Evolutionary conservation across 2,113 vertebrate species (phyloP), one percentile per base, ranked within the genome.

Genomic region (Meriones unguiculatus): DNA sequence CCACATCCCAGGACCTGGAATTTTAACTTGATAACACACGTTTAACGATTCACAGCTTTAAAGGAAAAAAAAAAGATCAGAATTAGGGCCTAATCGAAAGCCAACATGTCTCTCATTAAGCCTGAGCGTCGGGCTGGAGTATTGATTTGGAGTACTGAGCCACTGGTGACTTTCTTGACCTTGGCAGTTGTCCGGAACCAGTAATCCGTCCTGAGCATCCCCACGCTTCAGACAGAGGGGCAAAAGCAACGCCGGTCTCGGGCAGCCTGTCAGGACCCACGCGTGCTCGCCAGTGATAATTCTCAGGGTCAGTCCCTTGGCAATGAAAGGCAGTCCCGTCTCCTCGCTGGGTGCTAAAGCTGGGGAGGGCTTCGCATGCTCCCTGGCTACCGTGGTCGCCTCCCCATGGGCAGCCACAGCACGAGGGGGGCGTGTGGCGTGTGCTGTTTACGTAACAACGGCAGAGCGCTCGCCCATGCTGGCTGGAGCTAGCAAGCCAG

Each of bases 241-340:
- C 35, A 72, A 70, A 78, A 77, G 76, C 81, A 65, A 7, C 52
- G 4, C 12, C 17, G 13, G 94, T 54, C 92, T 95, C 6, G 5
- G 50, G 54, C 28, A n/a, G 77, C 69, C 59, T 92, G 94, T 87
- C 76, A 22, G 14, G 88, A 30, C 50, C 75, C 28, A n/a, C 1
- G 12, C 69, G 28, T 14, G 12, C 81, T 93, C 77, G 50, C 57
- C 65, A 91, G 41, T 73, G 87, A 88, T 88, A 92, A 69, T 95
- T 80, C 77, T 95, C 65, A 54, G 32, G 13, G 81, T 59, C 73
- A 95, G 96, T 87, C 88, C 93, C 80, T 90, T 92, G 91, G 97
- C 89, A 96, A 95, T 41, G 11, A 25, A 62, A 75, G 62, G 25
- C 57, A 84, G 87, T 20, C 57, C 46, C 77, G 81, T 81, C 87